Conservation (phyloP, 2,113 vertebrate species). For the Perognathus longimembris region DNA sequence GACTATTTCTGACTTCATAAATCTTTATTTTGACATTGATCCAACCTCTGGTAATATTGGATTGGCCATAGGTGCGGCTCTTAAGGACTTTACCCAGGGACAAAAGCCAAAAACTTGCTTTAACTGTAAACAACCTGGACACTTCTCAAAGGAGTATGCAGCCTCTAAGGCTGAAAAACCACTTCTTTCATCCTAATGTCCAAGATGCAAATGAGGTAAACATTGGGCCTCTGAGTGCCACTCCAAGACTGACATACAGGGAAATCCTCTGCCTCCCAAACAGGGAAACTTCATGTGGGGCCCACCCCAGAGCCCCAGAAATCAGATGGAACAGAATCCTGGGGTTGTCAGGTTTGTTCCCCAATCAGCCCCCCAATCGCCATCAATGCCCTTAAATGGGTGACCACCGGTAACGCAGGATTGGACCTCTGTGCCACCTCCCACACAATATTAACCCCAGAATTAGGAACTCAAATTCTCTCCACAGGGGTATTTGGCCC, state of each 20-base stretch:
- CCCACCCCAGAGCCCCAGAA: not conserved
- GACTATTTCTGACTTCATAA: no score
- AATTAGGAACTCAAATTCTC: not conserved
- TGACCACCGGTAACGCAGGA: not conserved
- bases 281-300: not conserved
- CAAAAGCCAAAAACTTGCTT: no score
- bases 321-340: not conserved
- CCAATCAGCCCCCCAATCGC: no score
- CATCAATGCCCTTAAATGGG: not conserved
- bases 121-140: no score
- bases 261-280: accelerated
- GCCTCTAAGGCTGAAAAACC: no score
- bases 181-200: no score
- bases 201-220: no score
- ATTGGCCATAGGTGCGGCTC: no score
- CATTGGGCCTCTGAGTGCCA: not conserved
- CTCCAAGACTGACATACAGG: not conserved
- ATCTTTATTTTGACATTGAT: no score
- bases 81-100: no score
- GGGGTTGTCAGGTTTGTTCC: not conserved
- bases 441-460: not conserved
- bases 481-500: not conserved
- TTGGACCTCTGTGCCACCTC: not conserved
- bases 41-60: no score
- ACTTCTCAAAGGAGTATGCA: no score